Evolutionary conservation across 64 coral and sea anemone species (phyloP), one percentile per base, ranked within the genome.

Genomic region (Exaiptasia diaphana): DNA sequence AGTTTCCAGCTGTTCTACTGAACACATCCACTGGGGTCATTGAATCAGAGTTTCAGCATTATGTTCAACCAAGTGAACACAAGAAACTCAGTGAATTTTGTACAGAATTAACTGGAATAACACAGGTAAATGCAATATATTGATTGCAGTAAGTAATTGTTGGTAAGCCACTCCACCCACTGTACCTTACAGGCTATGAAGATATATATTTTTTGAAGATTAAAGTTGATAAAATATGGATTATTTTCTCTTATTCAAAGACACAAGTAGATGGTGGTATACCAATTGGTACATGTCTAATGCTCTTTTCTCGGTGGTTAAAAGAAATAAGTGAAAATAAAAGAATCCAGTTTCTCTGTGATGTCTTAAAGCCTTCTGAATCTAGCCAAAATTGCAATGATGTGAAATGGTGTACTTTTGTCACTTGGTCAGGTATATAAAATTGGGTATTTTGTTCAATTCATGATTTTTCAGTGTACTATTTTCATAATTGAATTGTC

Each of bases 351-450:
- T 94, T 94, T 63, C 71, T 83, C 52, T 89, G 71, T 63, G 73
- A 89, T 9, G 38, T 22, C 0, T 33, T 50, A 4, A 86, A 68
- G 27, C 31, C 73, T 31, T 42, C n/a, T 1, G 69, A 49, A 17
- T n/a, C 10, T 6, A 73, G 67, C 21, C 18, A 77, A 53, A 74
- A 82, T 23, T 36, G 75, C 14, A 45, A 49, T 13, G 22, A 23
- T 10, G 60, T 68, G 11, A 89, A 93, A 46, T 84, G 78, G 91
- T 83, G 85, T 28, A 83, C 85, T 26, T 76, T 85, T 45, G 73
- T 93, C 7, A 93, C 91, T 20, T 93, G 91, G 91, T 93, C 91
- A 88, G 91, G 91, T 93, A 84, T 4, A 15, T 46, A 15, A 46
- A 46, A 46, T 14, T 64, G 27, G 26, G 12, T 34, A 14, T 34